These are phyloP conservation scores for Lycocorax pyrrhopterus DNA, from an alignment of 2,113 vertebrate species.

Conservation along the genomic window DNA sequence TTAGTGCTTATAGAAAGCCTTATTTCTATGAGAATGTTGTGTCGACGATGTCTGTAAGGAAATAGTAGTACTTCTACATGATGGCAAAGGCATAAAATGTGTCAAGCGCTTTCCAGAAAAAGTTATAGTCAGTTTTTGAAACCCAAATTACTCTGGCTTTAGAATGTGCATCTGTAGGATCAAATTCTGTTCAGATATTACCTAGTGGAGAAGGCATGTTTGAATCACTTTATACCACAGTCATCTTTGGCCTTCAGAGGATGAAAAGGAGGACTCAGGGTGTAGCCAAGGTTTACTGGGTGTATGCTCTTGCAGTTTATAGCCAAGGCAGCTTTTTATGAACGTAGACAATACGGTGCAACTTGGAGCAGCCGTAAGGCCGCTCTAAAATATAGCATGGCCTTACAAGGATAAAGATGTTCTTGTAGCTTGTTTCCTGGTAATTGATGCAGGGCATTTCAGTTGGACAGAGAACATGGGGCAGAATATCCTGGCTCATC, in stretches of 20 bases:
- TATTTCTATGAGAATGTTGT: background rate
- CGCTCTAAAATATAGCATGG: fast-evolving
- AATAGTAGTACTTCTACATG: background rate
- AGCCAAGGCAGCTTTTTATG: background rate
- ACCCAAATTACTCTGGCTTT: background rate
- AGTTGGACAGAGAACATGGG: background rate
- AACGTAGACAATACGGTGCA: background rate
- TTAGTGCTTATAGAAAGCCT: background rate
- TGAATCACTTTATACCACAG: background rate
- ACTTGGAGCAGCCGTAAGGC: background rate
- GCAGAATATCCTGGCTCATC: background rate
- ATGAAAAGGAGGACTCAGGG: background rate
- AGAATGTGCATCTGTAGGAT: background rate
- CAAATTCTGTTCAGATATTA: background rate
- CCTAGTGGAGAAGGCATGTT: background rate
- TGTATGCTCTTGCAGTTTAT: background rate
- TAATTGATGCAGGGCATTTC: background rate
- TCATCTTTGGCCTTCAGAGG: background rate
- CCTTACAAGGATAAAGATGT: background rate
- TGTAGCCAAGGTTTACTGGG: background rate
- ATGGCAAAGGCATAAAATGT: background rate
- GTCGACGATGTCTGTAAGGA: background rate
- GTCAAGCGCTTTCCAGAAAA: background rate
- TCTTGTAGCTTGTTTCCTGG: background rate
- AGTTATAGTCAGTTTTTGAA: background rate